phyloP scores from a whole-genome alignment of 2,888 invertebrate genomes.

The Drosophila fungiperda region DNA sequence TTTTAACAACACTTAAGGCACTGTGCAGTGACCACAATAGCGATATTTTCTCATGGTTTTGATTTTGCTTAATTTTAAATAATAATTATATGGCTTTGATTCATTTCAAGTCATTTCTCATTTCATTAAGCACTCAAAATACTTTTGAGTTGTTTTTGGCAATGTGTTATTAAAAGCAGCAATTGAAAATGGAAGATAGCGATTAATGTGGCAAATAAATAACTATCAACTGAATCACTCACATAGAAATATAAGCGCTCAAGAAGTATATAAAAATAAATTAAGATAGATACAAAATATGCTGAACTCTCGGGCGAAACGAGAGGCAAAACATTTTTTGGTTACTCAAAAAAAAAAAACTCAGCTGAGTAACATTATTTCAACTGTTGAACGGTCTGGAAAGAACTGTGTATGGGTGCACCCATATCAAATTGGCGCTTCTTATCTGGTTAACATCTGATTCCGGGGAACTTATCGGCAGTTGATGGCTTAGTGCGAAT shows the following conservation, averaged over 20 bases:
- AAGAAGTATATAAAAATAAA: conserved; percentile 43
- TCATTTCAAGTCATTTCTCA: conserved; percentile 63
- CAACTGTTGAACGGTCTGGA: conserved; percentile 8
- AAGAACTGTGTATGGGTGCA: conserved; percentile 26
- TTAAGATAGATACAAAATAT: conserved; percentile 28
- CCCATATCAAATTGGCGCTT: neutral
- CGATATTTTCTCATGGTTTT: conserved; percentile 16
- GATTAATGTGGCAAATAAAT: neutral
- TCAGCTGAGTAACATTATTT: conserved; percentile 15
- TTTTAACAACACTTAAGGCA: conserved; percentile 6
- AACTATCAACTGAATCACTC: conserved; percentile 28
- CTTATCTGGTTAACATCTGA: conserved; percentile 35
- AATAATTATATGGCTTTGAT: conserved; percentile 24
- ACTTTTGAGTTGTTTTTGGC: conserved; percentile 23
- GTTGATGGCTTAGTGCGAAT: neutral
- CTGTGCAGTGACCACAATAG: conserved; percentile 32
- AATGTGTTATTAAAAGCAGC: conserved; percentile 9
- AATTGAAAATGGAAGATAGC: neutral
- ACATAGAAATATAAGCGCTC: conserved; percentile 35
- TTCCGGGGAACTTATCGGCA: conserved; percentile 37
- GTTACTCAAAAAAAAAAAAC: neutral
- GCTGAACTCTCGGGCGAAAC: conserved; percentile 23
- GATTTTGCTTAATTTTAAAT: conserved; percentile 13
- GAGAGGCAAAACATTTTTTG: conserved; percentile 38
- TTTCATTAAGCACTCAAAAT: conserved; percentile 55